Percentiles rank a stretch among this genome's conserved stretches.
phyloP scores from a whole-genome alignment of 2,113 vertebrate species.

The Calyptommatus sinebrachiatus region DNA sequence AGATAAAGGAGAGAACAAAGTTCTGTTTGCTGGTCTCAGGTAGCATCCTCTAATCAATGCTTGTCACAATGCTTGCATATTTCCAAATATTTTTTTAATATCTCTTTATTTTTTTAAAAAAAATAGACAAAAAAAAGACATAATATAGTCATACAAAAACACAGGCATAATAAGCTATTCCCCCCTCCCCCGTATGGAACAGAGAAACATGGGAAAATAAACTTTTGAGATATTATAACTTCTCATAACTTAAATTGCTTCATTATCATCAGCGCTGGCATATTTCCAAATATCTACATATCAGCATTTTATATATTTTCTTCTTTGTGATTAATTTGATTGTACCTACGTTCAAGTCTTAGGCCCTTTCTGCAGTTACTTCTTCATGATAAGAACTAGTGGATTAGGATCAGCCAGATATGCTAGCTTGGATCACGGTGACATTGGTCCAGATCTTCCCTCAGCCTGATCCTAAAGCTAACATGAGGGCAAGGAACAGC shows the following conservation, averaged over 20 bases:
- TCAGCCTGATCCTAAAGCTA: neutral
- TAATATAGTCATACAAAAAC: no score
- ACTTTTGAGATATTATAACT: no score
- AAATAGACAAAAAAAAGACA: no score
- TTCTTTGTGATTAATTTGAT: neutral
- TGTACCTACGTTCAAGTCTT: neutral
- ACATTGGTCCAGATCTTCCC: neutral
- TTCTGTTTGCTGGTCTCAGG: neutral
- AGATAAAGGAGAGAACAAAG: neutral
- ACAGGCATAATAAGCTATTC: no score
- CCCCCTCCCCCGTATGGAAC: no score
- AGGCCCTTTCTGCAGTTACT: neutral
- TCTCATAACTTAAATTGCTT: no score
- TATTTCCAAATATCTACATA: neutral
- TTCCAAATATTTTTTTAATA: neutral
- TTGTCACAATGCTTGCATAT: neutral
- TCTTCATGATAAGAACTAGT: no score
- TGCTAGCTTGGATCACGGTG: no score
- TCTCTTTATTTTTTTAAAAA: no score
- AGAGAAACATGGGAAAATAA: no score
- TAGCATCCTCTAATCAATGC: neutral
- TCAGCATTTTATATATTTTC: no score
- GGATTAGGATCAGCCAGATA: neutral
- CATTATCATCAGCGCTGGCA: neutral
- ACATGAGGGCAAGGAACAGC: no score